Evolutionary conservation across 1,140 invertebrate genomes (phyloP), one percentile per base, ranked within the genome.

Genomic region (Streblospio benedicti): DNA sequence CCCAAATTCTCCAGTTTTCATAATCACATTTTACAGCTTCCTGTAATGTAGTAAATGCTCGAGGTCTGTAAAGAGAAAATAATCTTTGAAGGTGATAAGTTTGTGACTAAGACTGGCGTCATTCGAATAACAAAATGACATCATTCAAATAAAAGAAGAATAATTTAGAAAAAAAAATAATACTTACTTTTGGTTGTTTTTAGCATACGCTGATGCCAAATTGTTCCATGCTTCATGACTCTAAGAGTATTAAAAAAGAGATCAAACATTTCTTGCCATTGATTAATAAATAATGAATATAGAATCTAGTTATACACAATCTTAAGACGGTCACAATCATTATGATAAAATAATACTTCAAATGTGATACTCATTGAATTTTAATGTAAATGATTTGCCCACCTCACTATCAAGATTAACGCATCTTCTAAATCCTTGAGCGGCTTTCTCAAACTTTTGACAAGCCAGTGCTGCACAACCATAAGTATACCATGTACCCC

Each of bases 171-270:
- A n/a, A n/a, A n/a, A n/a, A n/a, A n/a, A n/a, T n/a, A 41, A 23
- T 20, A 69, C 72, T 69, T 74, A 78, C 80, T 95, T 96, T 65
- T 97, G 85, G 0, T 88, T 86, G 52, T 89, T 76, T 68, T 91
- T 88, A 5, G 93, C 86, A 67, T 96, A 93, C 3, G 89, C 90
- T 73, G 93, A 92, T 12, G 91, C 89, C 51, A 98, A 79, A 79
- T 98, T 98, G 77, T 96, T 97, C 95, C 95, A 99, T 0, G 90
- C 91, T 79, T 97, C 91, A 75, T 91, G 97, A 62, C 87, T 87
- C 79, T 90, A 66, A 45, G 71, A 68, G 63, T 44, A 59, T 50
- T 44, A 61, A 61, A 61, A 59, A 41, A 20, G n/a, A 31, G 30
- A 14, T 23, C 20, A 45, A 9, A 6, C 35, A 45, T 59, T 16